These are phyloP conservation scores for Notarius quadriscutis DNA, from an alignment of 2,113 vertebrate genomes.

Conservation along the genomic window DNA sequence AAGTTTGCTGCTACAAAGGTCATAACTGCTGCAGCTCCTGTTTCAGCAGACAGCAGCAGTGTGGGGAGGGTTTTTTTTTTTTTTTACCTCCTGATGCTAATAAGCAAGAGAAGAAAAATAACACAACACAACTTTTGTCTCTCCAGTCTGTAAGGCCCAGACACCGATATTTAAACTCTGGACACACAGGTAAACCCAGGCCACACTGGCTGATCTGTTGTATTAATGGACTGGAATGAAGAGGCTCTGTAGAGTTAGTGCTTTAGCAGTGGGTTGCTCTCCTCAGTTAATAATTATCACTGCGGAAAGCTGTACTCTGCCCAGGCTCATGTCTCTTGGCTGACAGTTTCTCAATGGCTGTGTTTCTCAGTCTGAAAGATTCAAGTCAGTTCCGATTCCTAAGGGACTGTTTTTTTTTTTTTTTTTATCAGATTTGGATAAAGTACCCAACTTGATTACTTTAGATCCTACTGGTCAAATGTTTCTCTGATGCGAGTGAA, in stretches of 20 bases:
- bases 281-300: conserved; percentile 43
- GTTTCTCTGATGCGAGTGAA: no score
- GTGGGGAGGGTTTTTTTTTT: neutral
- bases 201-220: neutral
- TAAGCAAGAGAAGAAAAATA: no score
- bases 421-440: no score
- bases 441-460: no score
- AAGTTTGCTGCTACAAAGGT: neutral
- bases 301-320: conserved; percentile 13
- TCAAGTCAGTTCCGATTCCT: neutral
- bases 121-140: no score
- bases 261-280: neutral
- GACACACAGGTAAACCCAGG: neutral
- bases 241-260: neutral
- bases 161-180: no score
- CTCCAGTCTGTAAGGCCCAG: no score
- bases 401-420: neutral
- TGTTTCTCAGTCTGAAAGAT: neutral
- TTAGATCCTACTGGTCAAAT: no score
- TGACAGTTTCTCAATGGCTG: neutral
- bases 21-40: neutral
- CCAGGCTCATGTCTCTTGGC: neutral
- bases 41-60: neutral
- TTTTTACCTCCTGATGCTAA: no score
- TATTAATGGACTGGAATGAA: conserved; percentile 10